Evolutionary conservation across 1,140 invertebrate genomes (phyloP), one percentile per base, ranked within the genome.

Genomic region (Meloidogyne floridensis): DNA sequence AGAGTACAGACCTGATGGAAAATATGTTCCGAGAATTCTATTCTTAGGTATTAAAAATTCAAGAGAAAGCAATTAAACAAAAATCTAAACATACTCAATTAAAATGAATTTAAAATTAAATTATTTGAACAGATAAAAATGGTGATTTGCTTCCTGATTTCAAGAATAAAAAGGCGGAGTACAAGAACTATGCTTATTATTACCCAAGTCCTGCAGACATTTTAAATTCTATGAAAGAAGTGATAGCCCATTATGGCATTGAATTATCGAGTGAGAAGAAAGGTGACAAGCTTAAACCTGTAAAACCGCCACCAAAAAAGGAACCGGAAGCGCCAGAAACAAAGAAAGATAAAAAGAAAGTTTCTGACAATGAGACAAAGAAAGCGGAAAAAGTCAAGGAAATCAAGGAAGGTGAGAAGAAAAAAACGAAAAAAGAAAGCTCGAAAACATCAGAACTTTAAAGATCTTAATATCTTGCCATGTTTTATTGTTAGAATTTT

Each of bases 151-250:
- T 86, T 13, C 47, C 42, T 20, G 47, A 87, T 47, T 88, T 89
- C 81, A 89, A 87, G 72, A 89, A 89, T 80, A 89, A 89, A 79
- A 89, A 89, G 69, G 88, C 89, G 65, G 88, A 90, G 80, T 89
- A 90, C 87, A 90, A 89, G 73, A 89, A 89, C 80, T 89, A 89
- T 81, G 82, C 82, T 42, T 90, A 89, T 71, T 89, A 89, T 69
- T 89, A 89, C 78, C 85, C 89, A n/a, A 83, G 81, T 10, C 88
- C 88, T 20, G 86, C 88, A 56, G 89, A 89, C 75, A 89, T 89
- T 20, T 75, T 89, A 42, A 89, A 90, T 81, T 83, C 87, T 15
- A 89, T 89, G 88, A 89, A 89, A 74, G 88, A 90, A 20, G 88
- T 86, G n/a, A 72, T 82, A 7, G 42, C 70, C 9, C 82, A 89